Base-by-base conservation (phyloP, 2,888 invertebrate genomes). In the Anoplius nigerrimus region DNA sequence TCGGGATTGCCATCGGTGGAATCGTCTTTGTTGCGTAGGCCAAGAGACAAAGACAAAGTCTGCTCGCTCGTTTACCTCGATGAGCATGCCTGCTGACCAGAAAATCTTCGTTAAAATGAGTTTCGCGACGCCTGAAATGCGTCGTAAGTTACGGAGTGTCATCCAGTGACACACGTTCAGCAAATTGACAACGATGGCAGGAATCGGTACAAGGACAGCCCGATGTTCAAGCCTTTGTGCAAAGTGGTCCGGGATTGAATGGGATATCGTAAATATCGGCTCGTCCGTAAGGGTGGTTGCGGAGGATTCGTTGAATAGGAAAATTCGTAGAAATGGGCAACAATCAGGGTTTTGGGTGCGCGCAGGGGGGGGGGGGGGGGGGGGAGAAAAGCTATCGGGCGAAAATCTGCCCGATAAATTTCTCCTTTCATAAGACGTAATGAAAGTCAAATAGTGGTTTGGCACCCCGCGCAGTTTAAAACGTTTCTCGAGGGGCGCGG, bases 401-500 rank as follows among this genome's bases (percentile, higher is more conserved):
- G 56, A 74, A n/a, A 72, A 69, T 69, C 78, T 72, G 71, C 67
- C 72, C 82, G 83, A 86, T 86, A 86, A 86, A 86, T 86, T 85
- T 82, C 71, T 75, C 75, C 76, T 78, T 83, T 79, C 76, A 75
- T 83, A 82, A 84, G 82, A 84, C 82, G 87, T 87, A 87, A 88
- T 88, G 87, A 88, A 88, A 88, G 87, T 87, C 88, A 88, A 88
- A 88, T 87, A 87, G 87, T 79, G 86, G 84, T 84, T 82, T 83
- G 79, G 80, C 81, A 80, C 77, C 81, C 84, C 78, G 76, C 74
- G 60, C 71, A 73, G 74, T 76, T 80, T 75, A 75, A 77, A 82
- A 71, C 73, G 70, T 61, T n/a, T 74, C 52, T 58, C 64, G 62
- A 51, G 70, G n/a, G 59, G 60, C 56, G 57, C 57, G 48, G 55